Base-by-base conservation (phyloP, 2,113 vertebrate genomes). In the Pangasianodon gigas region DNA sequence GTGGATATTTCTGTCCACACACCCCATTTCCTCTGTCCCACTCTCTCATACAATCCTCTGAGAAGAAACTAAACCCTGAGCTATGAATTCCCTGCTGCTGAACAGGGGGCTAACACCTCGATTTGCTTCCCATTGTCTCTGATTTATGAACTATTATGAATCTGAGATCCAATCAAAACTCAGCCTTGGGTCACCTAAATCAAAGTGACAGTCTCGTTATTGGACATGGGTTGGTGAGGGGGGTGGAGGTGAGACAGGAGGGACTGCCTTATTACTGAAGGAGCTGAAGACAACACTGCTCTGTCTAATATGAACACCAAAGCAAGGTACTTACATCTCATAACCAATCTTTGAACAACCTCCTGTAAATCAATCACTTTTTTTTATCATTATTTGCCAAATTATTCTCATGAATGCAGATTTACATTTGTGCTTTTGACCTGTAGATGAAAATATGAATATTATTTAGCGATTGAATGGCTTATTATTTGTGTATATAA, bases 121-220 rank as follows among this genome's bases (percentile, higher is more conserved):
- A 91, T 91, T 77, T 74, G 51, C 85, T 71, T 52, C 60, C 87
- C 37, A 65, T 74, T 89, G 74, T 84, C 86, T 90, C 67, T 85
- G 91, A 88, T 90, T 90, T 91, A 90, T 87, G 84, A 90, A 89
- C 88, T 85, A 86, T 86, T 71, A 87, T 87, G 87, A 89, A 91
- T 91, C 46, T 54, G 84, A 90, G 75, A 91, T 32, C 80, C 88
- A 82, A 86, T 89, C 86, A 79, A 90, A 90, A 90, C 84, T 90
- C 56, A 79, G 81, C 80, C 51, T 81, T 65, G 29, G 88, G 87
- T 89, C 77, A 54, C 87, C 86, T 92, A 91, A 92, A 90, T 92
- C 87, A 90, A 85, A 48, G 56, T 91, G 92, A 92, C 92, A 91
- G 90, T 26, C 84, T 91, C 89, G 87, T 93, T 92, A 91, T 88